Conservation (phyloP, 2,113 vertebrate genomes). For the Pristiophorus japonicus region DNA sequence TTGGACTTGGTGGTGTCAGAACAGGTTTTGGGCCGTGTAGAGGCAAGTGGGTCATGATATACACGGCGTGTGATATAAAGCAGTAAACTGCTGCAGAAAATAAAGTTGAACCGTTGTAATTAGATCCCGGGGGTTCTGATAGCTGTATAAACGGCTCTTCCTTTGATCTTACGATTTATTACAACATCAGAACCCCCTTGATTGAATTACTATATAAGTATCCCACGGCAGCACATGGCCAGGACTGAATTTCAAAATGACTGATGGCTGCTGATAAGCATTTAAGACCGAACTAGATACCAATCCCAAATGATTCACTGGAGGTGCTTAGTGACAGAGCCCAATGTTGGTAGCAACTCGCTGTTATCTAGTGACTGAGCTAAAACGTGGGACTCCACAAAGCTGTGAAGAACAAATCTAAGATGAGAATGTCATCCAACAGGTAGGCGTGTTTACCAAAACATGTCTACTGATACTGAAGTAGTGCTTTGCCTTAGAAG, state of each 20-base stretch:
- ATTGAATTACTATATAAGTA: conserved; percentile 27
- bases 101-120: conserved; percentile 6
- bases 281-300: neutral
- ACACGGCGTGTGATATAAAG: neutral
- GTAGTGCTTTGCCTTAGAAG: neutral
- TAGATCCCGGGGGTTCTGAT: conserved; percentile 9
- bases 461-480: neutral
- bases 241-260: conserved; percentile 2
- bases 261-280: neutral
- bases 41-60: neutral
- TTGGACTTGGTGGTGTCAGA: neutral
- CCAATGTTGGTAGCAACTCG: neutral
- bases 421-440: neutral
- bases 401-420: neutral
- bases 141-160: neutral
- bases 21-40: neutral
- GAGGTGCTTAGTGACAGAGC: neutral
- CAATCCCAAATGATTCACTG: neutral
- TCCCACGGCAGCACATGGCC: neutral
- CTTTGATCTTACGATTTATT: conserved; percentile 34
- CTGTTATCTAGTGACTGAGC: neutral
- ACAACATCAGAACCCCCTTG: neutral
- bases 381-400: neutral
- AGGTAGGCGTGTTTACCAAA: neutral
- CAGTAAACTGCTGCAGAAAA: conserved; percentile 24